A percentile compares a stretch with the other conserved stretches of the same genome.
phyloP scores from a whole-genome alignment of 2,797 vertebrate genomes.

The Valencia hispanica region DNA sequence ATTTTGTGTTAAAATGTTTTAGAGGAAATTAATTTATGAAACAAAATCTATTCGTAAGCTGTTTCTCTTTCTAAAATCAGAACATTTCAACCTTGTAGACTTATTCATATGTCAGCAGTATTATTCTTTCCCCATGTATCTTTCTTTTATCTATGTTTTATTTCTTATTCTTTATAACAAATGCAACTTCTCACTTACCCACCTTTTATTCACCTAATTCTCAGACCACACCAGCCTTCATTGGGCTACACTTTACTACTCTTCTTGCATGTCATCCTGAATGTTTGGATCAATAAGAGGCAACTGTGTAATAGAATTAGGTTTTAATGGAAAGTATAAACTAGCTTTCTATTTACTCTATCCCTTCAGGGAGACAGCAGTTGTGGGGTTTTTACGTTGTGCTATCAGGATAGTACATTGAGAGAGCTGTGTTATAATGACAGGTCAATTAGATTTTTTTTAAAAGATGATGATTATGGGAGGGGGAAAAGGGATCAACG shows the following conservation, averaged over 20 bases:
- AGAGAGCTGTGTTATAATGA: conserved; percentile 6
- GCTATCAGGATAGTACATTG: not conserved
- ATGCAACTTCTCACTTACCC: conserved; percentile 15
- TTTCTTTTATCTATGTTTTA: not conserved
- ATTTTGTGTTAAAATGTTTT: not conserved
- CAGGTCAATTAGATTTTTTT: not conserved
- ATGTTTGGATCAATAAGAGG: conserved; percentile 71
- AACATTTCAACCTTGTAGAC: not conserved
- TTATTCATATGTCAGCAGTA: not conserved
- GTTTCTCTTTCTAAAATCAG: not conserved
- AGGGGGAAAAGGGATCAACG: no score
- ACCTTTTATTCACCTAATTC: conserved; percentile 39
- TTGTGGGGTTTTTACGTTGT: not conserved
- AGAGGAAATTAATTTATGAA: not conserved
- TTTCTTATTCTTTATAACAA: conserved; percentile 2
- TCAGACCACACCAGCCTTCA: conserved; percentile 34
- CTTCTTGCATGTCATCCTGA: conserved; percentile 64
- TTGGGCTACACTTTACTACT: conserved; percentile 54
- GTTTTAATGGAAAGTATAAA: conserved; percentile 78
- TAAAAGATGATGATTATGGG: not conserved
- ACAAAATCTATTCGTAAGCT: not conserved
- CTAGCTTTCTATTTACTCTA: conserved; percentile 79
- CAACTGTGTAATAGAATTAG: conserved; percentile 77
- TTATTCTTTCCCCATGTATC: no score
- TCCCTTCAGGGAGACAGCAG: conserved; percentile 66